phyloP scores from a whole-genome alignment of 2,888 invertebrate species.

The Brachypterus glaber region DNA sequence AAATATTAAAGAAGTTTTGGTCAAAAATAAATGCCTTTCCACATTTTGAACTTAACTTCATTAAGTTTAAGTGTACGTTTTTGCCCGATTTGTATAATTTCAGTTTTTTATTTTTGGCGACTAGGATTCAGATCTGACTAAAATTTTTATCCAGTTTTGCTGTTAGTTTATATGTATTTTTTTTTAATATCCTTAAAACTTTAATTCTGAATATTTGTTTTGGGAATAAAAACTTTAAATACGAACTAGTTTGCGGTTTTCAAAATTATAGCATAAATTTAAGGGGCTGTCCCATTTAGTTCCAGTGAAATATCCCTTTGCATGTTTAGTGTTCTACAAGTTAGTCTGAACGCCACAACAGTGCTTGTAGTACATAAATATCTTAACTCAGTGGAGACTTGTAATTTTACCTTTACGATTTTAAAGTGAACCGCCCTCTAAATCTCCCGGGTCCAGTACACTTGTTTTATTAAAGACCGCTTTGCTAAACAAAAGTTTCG shows the following conservation, averaged over 20 bases:
- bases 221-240: background rate
- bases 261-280: background rate
- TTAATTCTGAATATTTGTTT: no score
- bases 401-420: slow-evolving; percentile 41
- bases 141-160: no score
- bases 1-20: no score
- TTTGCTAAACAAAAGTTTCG: background rate
- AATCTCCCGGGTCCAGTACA: slow-evolving; percentile 31
- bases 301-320: slow-evolving; percentile 5
- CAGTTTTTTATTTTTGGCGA: no score
- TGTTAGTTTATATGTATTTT: no score
- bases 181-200: no score
- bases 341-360: slow-evolving; percentile 20
- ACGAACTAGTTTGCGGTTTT: background rate
- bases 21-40: no score
- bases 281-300: slow-evolving; percentile 3
- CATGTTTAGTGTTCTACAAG: slow-evolving; percentile 5
- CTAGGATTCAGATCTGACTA: no score
- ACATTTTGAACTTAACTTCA: no score
- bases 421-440: slow-evolving; percentile 39
- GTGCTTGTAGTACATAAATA: slow-evolving; percentile 37
- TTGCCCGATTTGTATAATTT: no score
- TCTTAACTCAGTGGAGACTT: slow-evolving; percentile 37
- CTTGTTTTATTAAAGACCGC: slow-evolving; percentile 18
- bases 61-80: no score